Evolutionary conservation across 2,113 vertebrate genomes (phyloP), one percentile per base, ranked within the genome.

Genomic region (Microcebus lehilahytsara): DNA sequence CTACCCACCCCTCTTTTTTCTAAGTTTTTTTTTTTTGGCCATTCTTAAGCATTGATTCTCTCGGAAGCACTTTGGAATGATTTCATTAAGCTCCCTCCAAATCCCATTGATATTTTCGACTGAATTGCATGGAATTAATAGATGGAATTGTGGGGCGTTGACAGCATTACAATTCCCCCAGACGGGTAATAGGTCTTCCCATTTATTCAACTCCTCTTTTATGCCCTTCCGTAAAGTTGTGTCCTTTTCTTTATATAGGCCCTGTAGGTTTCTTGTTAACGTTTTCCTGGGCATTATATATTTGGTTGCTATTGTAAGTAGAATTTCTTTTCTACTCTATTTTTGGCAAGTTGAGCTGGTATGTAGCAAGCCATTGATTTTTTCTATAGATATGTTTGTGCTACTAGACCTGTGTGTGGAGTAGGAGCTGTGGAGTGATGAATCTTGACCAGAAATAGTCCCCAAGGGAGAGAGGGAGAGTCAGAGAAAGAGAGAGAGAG

Each of bases 41-140:
- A 17, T 79, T 83, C 81, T 97, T 56, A 84, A 96, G 42, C 32
- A 90, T 77, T 64, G 84, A 87, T 78, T 75, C 75, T 93, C 93
- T 67, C 79, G 90, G 71, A 96, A 83, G 16, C 69, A 42, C 51
- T 87, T 60, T 96, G 75, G 87, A 95, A 80, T 93, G 34, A 60
- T 93, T 95, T 85, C 25, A 9, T 77, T 92, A 90, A 66, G 22
- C 87, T 92, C 69, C 37, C 34, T 96, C 93, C 81, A 96, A 94
- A 95, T 72, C 32, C 72, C 80, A 85, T 30, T 95, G 83, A n/a
- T 95, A 93, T 95, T 97, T 95, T 91, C 34, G 30, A 53, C 58
- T 49, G 58, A 89, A 69, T 62, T 60, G 71, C 34, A 60, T 86
- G 95, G 81, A 95, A 71, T 80, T 58, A 60, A 80, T 60, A 88